These are phyloP conservation scores for Chesias legatella DNA, from an alignment of 2,888 invertebrate species.

Conservation along the genomic window DNA sequence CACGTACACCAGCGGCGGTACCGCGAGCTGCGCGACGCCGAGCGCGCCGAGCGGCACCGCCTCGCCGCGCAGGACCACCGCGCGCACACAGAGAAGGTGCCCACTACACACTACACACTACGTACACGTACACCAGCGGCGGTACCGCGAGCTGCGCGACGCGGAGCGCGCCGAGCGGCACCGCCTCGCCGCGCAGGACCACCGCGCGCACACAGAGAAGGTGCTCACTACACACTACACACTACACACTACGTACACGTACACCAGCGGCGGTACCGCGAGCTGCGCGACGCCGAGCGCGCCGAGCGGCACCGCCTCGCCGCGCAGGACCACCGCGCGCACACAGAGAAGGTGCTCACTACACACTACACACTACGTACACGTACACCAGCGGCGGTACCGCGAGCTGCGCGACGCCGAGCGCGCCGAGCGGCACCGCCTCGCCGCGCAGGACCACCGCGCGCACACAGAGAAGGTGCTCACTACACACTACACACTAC, in stretches of 20 bases:
- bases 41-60: slow-evolving; percentile 89
- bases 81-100: slow-evolving; percentile 83
- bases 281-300: slow-evolving; percentile 78
- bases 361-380: slow-evolving; percentile 88
- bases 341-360: slow-evolving; percentile 81
- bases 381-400: slow-evolving; percentile 88
- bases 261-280: slow-evolving; percentile 84
- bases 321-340: slow-evolving; percentile 86
- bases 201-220: slow-evolving; percentile 84
- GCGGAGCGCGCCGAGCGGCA: slow-evolving; percentile 87
- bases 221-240: slow-evolving; percentile 82
- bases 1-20: slow-evolving; percentile 87
- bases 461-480: slow-evolving; percentile 83
- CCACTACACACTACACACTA: slow-evolving; percentile 82
- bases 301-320: slow-evolving; percentile 90
- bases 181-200: slow-evolving; percentile 89
- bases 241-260: too few species aligned
- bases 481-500: slow-evolving; percentile 83
- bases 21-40: slow-evolving; percentile 63
- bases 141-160: slow-evolving; percentile 73
- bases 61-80: slow-evolving; percentile 89
- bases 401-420: slow-evolving; percentile 67
- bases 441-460: slow-evolving; percentile 89
- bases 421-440: slow-evolving; percentile 88
- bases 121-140: slow-evolving; percentile 89